Percentiles rank a stretch among this genome's conserved stretches.
These are phyloP conservation scores for Masnerella sp. DNA, from an alignment of 2,888 invertebrate species.

Conservation along the genomic window DNA sequence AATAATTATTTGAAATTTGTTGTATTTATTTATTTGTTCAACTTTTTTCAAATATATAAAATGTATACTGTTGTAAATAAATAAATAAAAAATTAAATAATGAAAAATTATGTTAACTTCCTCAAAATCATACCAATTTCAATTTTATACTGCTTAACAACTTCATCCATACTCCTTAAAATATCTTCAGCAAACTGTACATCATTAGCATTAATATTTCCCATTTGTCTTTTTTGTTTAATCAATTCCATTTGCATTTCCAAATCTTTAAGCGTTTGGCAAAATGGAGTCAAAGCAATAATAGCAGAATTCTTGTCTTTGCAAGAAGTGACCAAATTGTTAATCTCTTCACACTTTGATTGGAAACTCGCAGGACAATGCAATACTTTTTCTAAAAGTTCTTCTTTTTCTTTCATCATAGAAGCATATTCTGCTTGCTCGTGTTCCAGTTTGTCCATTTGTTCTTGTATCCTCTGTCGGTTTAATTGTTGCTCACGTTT, in stretches of 20 bases:
- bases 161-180: conserved; percentile 66
- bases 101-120: too few species aligned
- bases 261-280: conserved; percentile 72
- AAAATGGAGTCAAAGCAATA: conserved; percentile 63
- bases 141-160: conserved; percentile 65
- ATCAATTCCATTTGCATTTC: conserved; percentile 70
- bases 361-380: conserved; percentile 63
- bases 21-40: not conserved
- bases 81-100: too few species aligned
- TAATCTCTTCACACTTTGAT: conserved; percentile 66
- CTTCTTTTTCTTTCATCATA: conserved; percentile 76
- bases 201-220: conserved; percentile 68
- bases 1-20: not conserved
- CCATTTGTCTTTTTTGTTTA: conserved; percentile 69
- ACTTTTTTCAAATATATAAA: too few species aligned
- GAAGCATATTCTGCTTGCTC: conserved; percentile 73
- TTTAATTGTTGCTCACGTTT: conserved; percentile 73
- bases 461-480: conserved; percentile 65
- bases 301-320: conserved; percentile 67
- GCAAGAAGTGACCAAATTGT: conserved; percentile 61
- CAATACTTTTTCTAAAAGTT: conserved; percentile 77
- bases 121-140: conserved; percentile 68
- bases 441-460: conserved; percentile 65
- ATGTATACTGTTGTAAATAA: too few species aligned
- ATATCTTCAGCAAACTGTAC: conserved; percentile 68